Base-by-base conservation (phyloP, 2,113 vertebrate species). In the Pontoporia blainvillei region DNA sequence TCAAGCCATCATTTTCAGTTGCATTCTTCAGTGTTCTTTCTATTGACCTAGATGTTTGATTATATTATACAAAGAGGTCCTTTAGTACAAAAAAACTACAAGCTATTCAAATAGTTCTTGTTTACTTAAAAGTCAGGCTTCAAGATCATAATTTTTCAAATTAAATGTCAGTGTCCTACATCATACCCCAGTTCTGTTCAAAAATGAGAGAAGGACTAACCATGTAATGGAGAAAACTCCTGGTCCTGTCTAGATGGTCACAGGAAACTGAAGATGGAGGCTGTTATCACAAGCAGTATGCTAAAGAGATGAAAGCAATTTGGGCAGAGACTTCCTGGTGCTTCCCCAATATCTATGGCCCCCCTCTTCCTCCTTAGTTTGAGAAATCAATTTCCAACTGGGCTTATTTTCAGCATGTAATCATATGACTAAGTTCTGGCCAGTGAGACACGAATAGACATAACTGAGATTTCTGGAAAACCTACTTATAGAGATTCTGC, bases 281-380 rank as follows among this genome's bases (percentile, higher is more conserved):
- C 6, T 8, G 10, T 12, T 12, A 39, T 8, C 9, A 66, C 21
- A 20, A 41, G 8, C 0, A n/a, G 27, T 12, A 17, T 13, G 3
- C 52, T 54, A n/a, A 52, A 34, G 29, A 44, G 69, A 36, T 67
- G 9, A 83, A 82, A 34, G 3, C 31, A 52, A 8, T 44, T 59
- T 67, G 41, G 29, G 49, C 17, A 52, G 54, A 90, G 39, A 61
- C 6, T 76, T 62, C 66, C 34, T 20, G 31, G 20, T n/a, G 39
- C 11, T 14, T 72, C 15, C 10, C 3, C 39, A 62, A 5, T 11
- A 25, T 61, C 44, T 6, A 25, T 15, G 57, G 5, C 4, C 6
- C 2, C 3, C 3, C 9, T 0, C n/a, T 49, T 52, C 18, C 34
- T 91, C 27, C 59, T 62, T 62, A 18, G 5, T 41, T 64, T 67